Evolutionary conservation across 2,113 vertebrate species (phyloP).

Genomic region (Oryzias celebensis): DNA sequence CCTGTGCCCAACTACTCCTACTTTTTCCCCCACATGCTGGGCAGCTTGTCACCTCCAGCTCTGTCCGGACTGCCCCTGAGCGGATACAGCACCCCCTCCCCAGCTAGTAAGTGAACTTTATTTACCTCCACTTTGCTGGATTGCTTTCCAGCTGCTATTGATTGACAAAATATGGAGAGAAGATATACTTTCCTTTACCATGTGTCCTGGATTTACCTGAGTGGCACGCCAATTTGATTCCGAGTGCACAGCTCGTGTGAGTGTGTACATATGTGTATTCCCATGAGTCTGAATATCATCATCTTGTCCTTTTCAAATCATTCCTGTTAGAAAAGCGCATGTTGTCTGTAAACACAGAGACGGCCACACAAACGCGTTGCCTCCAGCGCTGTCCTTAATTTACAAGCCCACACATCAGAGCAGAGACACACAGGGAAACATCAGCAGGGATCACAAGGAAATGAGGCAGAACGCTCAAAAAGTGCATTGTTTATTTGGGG

Average conservation of each 20-base stretch:
- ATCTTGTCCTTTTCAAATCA: slow-evolving; percentile 51
- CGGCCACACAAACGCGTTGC: slow-evolving; percentile 27
- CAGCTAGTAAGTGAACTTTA: slow-evolving; percentile 89
- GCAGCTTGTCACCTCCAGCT: slow-evolving; percentile 88
- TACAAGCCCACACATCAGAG: slow-evolving; percentile 43
- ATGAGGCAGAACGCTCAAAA: slow-evolving; percentile 53
- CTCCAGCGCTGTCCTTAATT: slow-evolving; percentile 68
- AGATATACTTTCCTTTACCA: slow-evolving; percentile 27
- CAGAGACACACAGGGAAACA: slow-evolving; percentile 36
- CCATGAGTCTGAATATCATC: slow-evolving; percentile 41
- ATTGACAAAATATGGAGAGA: slow-evolving; percentile 13
- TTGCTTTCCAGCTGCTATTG: background rate
- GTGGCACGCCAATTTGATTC: slow-evolving; percentile 5
- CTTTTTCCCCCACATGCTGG: slow-evolving; percentile 95
- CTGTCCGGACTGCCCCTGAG: slow-evolving; percentile 88
- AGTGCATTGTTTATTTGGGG: slow-evolving; percentile 52
- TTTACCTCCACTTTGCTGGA: background rate
- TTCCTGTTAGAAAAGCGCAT: slow-evolving; percentile 38
- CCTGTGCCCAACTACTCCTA: slow-evolving; percentile 93
- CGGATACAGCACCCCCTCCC: slow-evolving; percentile 95
- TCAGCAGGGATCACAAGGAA: slow-evolving; percentile 52
- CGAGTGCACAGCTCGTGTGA: slow-evolving; percentile 2
- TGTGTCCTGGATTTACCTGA: slow-evolving; percentile 40
- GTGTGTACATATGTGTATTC: slow-evolving; percentile 12
- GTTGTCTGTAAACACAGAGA: slow-evolving; percentile 49